Conservation (phyloP, 2,888 invertebrate species). For the Apotomis turbidana region DNA sequence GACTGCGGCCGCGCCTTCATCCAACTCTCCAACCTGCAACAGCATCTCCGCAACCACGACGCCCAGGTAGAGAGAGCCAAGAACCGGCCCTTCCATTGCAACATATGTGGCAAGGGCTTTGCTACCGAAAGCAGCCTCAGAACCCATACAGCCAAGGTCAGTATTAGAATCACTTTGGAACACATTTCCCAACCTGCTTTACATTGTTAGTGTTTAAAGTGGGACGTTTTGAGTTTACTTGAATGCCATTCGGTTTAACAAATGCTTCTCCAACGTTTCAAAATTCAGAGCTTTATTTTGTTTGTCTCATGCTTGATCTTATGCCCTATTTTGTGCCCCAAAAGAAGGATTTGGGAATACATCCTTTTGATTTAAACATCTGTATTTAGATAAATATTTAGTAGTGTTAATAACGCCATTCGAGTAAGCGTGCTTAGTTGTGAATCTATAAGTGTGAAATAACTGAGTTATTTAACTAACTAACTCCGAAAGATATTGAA, state of each 20-base stretch:
- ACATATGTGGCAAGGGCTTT: slow-evolving; percentile 98
- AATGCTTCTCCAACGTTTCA: background rate
- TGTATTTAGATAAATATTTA: no score
- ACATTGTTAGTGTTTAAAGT: background rate
- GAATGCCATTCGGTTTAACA: background rate
- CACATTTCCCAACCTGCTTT: background rate
- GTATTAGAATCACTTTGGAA: slow-evolving; percentile 59
- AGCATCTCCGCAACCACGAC: slow-evolving; percentile 97
- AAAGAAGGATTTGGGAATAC: no score
- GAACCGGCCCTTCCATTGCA: slow-evolving; percentile 97
- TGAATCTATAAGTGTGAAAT: no score
- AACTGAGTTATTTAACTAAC: no score
- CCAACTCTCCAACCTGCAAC: slow-evolving; percentile 97
- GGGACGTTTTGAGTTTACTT: background rate
- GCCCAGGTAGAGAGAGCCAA: slow-evolving; percentile 97
- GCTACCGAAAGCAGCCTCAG: slow-evolving; percentile 97
- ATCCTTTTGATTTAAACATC: background rate
- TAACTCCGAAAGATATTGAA: no score
- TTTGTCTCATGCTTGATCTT: no score
- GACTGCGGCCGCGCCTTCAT: slow-evolving; percentile 98
- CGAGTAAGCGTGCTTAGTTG: no score
- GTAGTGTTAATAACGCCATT: no score
- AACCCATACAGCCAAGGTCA: slow-evolving; percentile 98
- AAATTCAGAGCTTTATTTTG: background rate
- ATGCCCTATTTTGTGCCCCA: no score